These are phyloP conservation scores for Microchirus variegatus DNA, from an alignment of 2,797 vertebrate genomes.

Conservation along the genomic window DNA sequence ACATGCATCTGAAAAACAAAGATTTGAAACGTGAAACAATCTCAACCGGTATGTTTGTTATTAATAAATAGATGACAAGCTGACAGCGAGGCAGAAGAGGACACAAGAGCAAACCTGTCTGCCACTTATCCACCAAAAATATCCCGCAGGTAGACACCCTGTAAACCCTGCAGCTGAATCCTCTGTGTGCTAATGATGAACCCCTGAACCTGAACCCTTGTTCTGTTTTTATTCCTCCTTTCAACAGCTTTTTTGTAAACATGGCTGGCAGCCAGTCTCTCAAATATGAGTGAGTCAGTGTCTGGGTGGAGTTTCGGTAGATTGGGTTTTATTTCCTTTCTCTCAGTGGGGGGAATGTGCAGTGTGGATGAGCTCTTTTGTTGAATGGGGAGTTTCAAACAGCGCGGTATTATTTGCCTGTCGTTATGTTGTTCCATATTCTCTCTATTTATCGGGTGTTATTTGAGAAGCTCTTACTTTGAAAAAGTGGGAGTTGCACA, in stretches of 20 bases:
- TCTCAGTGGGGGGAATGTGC: conserved; percentile 48
- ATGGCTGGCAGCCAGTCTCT: conserved; percentile 52
- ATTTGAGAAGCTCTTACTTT: conserved; percentile 39
- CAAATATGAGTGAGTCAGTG: conserved; percentile 65
- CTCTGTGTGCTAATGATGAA: conserved; percentile 42
- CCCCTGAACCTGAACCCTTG: conserved; percentile 50
- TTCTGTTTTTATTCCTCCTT: conserved; percentile 56
- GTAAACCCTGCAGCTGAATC: conserved; percentile 29
- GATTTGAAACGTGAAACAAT: conserved; percentile 14
- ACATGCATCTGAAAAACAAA: conserved; percentile 2
- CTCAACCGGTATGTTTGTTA: conserved; percentile 16
- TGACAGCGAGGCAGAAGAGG: conserved; percentile 5
- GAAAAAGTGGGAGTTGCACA: conserved; percentile 14
- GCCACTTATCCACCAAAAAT: conserved; percentile 20
- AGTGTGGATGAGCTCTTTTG: conserved; percentile 53
- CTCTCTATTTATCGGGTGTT: conserved; percentile 39
- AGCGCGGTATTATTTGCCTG: conserved; percentile 50
- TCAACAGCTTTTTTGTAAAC: conserved; percentile 58
- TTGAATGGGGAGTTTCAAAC: conserved; percentile 50
- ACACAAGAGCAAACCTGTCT: conserved; percentile 1
- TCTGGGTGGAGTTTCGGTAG: conserved; percentile 55
- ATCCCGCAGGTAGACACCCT: conserved; percentile 2
- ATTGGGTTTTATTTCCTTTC: conserved; percentile 55
- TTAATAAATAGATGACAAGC: conserved; percentile 32
- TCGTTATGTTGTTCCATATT: conserved; percentile 44